These are phyloP conservation scores for Microchrysa polita DNA, from an alignment of 2,888 invertebrate species.

Conservation along the genomic window DNA sequence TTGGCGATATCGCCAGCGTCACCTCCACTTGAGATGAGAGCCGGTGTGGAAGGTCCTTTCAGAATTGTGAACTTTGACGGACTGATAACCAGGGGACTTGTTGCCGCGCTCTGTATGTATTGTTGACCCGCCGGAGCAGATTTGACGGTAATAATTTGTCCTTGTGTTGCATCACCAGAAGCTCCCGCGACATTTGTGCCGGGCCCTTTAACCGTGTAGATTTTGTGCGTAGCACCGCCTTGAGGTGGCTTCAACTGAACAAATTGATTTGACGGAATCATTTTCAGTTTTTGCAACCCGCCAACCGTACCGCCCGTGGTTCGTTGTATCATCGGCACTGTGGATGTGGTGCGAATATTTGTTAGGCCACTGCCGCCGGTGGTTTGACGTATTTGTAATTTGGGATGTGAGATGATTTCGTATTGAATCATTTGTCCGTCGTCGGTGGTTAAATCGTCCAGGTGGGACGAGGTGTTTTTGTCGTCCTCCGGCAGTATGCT, in stretches of 20 bases:
- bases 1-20: neutral
- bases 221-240: slow-evolving; percentile 58
- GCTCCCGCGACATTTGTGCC: slow-evolving; percentile 49
- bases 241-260: slow-evolving; percentile 60
- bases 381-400: slow-evolving; percentile 46
- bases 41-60: slow-evolving; percentile 55
- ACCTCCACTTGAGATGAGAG: slow-evolving; percentile 42
- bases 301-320: neutral
- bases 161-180: slow-evolving; percentile 46
- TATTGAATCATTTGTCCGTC: slow-evolving; percentile 54
- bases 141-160: slow-evolving; percentile 49
- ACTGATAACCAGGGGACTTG: slow-evolving; percentile 51
- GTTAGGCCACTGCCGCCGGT: neutral
- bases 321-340: slow-evolving; percentile 46
- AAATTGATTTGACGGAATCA: slow-evolving; percentile 63
- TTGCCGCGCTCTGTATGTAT: slow-evolving; percentile 54
- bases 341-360: slow-evolving; percentile 28
- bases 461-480: slow-evolving; percentile 50
- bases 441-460: slow-evolving; percentile 49
- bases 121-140: slow-evolving; percentile 55
- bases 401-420: slow-evolving; percentile 55
- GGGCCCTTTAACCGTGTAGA: slow-evolving; percentile 60
- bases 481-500: slow-evolving; percentile 60
- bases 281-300: slow-evolving; percentile 58
- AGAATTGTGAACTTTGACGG: slow-evolving; percentile 61